Evolutionary conservation across 2,113 vertebrate species (phyloP).

Genomic region (Falcunculus frontatus): DNA sequence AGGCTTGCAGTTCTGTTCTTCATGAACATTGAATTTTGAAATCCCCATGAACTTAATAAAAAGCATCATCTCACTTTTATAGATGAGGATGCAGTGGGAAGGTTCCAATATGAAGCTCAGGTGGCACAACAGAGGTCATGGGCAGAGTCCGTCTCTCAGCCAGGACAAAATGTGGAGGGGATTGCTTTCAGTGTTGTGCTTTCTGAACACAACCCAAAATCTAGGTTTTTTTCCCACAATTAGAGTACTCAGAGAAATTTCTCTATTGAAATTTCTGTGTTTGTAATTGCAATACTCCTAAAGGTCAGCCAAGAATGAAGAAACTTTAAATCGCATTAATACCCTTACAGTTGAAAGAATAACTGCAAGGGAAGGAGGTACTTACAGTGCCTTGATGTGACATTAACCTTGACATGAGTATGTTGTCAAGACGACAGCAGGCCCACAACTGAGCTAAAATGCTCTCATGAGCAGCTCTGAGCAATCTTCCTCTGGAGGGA

Average conservation of each 20-base stretch:
- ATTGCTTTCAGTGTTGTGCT: neutral
- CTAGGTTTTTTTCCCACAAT: neutral
- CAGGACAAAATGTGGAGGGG: neutral
- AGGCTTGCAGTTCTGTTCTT: neutral
- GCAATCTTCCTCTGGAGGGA: slow-evolving; percentile 25
- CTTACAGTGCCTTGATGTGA: neutral
- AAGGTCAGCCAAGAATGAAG: neutral
- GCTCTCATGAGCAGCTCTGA: neutral
- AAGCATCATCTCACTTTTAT: neutral
- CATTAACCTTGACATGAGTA: slow-evolving; percentile 8
- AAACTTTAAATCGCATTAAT: slow-evolving; percentile 15
- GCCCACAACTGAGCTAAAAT: neutral
- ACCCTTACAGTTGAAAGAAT: neutral
- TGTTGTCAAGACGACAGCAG: slow-evolving; percentile 34
- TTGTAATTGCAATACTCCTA: neutral
- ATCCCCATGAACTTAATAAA: neutral
- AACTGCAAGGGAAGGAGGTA: neutral
- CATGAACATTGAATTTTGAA: neutral
- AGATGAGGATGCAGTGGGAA: neutral
- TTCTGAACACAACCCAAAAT: neutral
- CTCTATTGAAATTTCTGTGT: neutral
- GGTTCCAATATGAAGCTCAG: neutral
- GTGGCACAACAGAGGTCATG: neutral
- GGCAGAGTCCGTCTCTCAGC: neutral
- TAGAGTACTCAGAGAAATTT: neutral